Percentiles rank a stretch among this genome's conserved stretches.
Conservation (phyloP, 2,113 vertebrate species). For the Perca fluviatilis region DNA sequence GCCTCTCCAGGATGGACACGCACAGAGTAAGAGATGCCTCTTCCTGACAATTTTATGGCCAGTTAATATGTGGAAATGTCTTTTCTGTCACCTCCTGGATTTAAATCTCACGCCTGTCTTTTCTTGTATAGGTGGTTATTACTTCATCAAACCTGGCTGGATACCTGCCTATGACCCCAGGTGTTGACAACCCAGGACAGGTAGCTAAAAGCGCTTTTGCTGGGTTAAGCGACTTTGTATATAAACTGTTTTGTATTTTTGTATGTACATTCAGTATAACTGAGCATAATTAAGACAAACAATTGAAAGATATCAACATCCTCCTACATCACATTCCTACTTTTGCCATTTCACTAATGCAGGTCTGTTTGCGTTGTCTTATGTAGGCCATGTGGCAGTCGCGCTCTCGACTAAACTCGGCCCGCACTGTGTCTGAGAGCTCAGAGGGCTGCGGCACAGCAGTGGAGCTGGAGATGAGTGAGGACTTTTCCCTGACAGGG, state of each 20-base stretch:
- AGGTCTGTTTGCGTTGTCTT: slow-evolving; percentile 2
- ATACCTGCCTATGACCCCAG: slow-evolving; percentile 93
- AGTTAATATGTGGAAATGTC: not conserved
- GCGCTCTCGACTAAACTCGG: slow-evolving; percentile 85
- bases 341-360: not conserved
- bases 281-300: not conserved
- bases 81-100: not conserved
- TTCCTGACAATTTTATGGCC: not conserved
- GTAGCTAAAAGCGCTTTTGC: slow-evolving; percentile 55
- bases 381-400: slow-evolving; percentile 67
- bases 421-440: slow-evolving; percentile 89
- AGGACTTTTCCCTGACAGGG: slow-evolving; percentile 81
- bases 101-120: not conserved
- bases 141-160: slow-evolving; percentile 83
- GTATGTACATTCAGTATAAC: not conserved
- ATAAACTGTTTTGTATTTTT: not conserved
- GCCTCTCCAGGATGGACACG: slow-evolving; percentile 77
- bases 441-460: slow-evolving; percentile 89
- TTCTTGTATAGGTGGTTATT: slow-evolving; percentile 80
- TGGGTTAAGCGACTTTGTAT: not conserved
- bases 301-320: not conserved
- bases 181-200: slow-evolving; percentile 82
- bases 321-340: not conserved
- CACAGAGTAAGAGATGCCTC: slow-evolving; percentile 63
- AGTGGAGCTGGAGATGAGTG: slow-evolving; percentile 87